These are phyloP conservation scores for Epinephelus moara DNA, from an alignment of 2,113 vertebrate genomes.

Conservation along the genomic window DNA sequence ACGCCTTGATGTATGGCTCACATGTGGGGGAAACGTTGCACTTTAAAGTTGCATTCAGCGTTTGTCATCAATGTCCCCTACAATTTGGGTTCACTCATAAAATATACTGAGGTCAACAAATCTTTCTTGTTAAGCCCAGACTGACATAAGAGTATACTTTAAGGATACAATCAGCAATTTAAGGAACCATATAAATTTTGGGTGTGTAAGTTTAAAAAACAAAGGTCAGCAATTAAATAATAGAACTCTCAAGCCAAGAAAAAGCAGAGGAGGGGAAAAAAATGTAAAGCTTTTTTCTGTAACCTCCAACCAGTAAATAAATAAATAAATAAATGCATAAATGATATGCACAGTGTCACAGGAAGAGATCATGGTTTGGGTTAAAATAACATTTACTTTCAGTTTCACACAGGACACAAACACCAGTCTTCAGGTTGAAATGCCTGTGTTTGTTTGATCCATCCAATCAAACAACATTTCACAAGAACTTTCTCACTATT, in stretches of 20 bases:
- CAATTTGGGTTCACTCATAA: constrained; percentile 58
- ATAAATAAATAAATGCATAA: too few species aligned
- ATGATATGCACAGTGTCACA: too few species aligned
- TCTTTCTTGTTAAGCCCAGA: constrained; percentile 20
- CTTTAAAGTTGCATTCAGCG: constrained; percentile 33
- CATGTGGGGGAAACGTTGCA: constrained; percentile 58
- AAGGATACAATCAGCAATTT: constrained; percentile 2
- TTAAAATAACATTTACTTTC: too few species aligned
- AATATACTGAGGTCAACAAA: constrained; percentile 51
- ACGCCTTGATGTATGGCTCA: constrained; percentile 47
- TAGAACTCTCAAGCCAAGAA: background rate
- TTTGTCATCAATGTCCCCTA: constrained; percentile 26
- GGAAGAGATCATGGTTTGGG: too few species aligned
- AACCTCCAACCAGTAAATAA: too few species aligned
- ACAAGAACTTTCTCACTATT: too few species aligned
- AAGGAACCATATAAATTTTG: background rate
- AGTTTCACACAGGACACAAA: too few species aligned
- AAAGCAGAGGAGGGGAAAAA: background rate
- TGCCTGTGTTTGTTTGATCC: too few species aligned
- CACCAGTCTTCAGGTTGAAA: too few species aligned
- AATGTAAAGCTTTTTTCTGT: too few species aligned
- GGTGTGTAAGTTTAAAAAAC: background rate
- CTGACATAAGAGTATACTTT: constrained; percentile 22
- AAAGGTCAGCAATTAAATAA: background rate
- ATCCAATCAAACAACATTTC: too few species aligned